phyloP scores from a whole-genome alignment of 2,797 vertebrate species.

The Danio jaintianensis region DNA sequence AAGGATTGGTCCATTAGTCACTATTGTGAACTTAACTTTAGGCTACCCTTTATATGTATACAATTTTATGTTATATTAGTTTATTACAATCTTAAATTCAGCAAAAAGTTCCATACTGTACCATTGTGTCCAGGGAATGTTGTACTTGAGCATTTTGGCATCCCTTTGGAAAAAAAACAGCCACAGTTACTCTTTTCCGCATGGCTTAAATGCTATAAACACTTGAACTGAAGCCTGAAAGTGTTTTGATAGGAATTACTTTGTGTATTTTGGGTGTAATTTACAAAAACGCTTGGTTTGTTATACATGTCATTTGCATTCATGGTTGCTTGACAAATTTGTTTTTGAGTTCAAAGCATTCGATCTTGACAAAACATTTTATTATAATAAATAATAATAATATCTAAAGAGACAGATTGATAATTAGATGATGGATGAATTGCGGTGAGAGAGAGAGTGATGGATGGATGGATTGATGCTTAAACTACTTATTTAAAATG shows the following conservation, averaged over 20 bases:
- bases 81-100: no score
- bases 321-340: slow-evolving; percentile 5
- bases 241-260: slow-evolving; percentile 22
- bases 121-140: not conserved
- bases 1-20: not conserved
- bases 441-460: not conserved
- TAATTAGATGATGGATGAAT: no score
- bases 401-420: no score
- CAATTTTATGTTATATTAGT: no score
- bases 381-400: not conserved
- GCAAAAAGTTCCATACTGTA: not conserved
- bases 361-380: not conserved
- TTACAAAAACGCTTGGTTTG: slow-evolving; percentile 9
- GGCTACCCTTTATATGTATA: not conserved
- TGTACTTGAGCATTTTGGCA: not conserved
- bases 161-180: not conserved
- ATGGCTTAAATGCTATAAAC: slow-evolving; percentile 28
- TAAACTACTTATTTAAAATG: no score
- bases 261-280: not conserved
- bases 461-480: not conserved
- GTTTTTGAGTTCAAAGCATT: slow-evolving; percentile 2
- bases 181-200: not conserved
- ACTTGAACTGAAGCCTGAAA: slow-evolving; percentile 35
- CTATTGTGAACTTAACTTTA: not conserved
- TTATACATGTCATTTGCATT: not conserved